A percentile compares a stretch with the other conserved stretches of the same genome.
phyloP scores from a whole-genome alignment of 2,888 invertebrate species.

The Rhagonycha fulva region DNA sequence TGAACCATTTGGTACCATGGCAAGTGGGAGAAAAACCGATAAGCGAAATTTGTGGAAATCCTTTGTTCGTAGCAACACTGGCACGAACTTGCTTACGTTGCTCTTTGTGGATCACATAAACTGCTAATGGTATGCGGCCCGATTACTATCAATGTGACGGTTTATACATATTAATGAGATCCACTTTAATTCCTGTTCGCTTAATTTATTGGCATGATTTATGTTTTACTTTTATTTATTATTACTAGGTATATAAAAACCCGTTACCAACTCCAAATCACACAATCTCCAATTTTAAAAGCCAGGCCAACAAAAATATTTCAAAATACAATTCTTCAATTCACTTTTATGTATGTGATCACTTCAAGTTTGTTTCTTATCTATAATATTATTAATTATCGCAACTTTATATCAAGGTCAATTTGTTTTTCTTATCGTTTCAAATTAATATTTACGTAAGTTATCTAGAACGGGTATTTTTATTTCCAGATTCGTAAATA shows the following conservation, averaged over 20 bases:
- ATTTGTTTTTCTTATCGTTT: background rate
- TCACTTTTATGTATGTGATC: background rate
- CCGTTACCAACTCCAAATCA: background rate
- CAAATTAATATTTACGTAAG: background rate
- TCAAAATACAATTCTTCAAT: background rate
- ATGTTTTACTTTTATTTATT: background rate
- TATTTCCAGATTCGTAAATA: background rate
- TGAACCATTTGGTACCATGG: constrained; percentile 31
- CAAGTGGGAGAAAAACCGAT: constrained; percentile 24
- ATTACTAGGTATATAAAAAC: background rate
- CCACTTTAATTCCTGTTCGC: background rate
- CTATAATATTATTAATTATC: background rate
- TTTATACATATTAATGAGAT: background rate
- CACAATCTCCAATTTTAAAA: background rate
- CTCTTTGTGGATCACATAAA: constrained; percentile 19
- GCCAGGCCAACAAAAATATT: background rate
- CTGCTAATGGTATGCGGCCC: constrained; percentile 17
- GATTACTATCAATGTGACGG: constrained; percentile 1
- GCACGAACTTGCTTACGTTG: constrained; percentile 25
- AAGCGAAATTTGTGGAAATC: constrained; percentile 30
- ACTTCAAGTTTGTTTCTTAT: background rate
- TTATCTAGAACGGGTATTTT: background rate
- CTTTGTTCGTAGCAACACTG: constrained; percentile 16
- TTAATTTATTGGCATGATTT: background rate
- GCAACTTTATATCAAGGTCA: background rate